Conservation (phyloP, 2,797 vertebrate species). For the Lepilemur ruficaudatus region DNA sequence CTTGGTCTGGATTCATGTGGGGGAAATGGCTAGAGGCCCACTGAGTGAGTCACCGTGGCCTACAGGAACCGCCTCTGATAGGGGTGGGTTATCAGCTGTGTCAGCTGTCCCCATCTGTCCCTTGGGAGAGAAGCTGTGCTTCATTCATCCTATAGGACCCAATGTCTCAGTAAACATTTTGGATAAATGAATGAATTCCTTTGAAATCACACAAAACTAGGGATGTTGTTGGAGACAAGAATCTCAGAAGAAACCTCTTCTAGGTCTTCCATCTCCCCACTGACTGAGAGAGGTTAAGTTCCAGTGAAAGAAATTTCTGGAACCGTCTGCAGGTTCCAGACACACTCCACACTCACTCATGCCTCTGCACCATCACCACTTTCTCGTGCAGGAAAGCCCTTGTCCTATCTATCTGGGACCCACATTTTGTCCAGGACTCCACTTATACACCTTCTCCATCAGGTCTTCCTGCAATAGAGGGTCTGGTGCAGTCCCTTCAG, state of each 20-base stretch:
- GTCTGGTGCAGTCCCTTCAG: not conserved
- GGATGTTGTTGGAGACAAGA: not conserved
- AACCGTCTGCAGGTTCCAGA: not conserved
- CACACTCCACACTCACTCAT: not conserved
- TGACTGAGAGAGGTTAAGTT: not conserved
- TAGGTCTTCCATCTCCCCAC: not conserved
- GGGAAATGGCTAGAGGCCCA: not conserved
- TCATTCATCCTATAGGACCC: not conserved
- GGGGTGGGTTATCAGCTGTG: not conserved
- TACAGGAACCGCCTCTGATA: not conserved
- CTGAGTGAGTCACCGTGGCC: not conserved
- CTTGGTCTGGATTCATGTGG: constrained; percentile 10
- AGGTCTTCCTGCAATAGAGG: not conserved
- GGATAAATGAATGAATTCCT: constrained; percentile 4
- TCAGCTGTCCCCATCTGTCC: not conserved
- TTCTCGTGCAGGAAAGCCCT: not conserved
- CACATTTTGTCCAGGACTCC: not conserved
- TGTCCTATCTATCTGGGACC: not conserved
- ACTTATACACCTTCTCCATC: not conserved
- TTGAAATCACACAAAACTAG: constrained; percentile 2
- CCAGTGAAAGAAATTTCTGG: not conserved
- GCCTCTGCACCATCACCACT: not conserved
- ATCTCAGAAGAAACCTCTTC: not conserved
- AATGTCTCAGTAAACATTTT: not conserved
- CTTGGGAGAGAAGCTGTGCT: not conserved